Evolutionary conservation across 2,797 vertebrate species (phyloP).

Genomic region (Sarcophilus harrisii): DNA sequence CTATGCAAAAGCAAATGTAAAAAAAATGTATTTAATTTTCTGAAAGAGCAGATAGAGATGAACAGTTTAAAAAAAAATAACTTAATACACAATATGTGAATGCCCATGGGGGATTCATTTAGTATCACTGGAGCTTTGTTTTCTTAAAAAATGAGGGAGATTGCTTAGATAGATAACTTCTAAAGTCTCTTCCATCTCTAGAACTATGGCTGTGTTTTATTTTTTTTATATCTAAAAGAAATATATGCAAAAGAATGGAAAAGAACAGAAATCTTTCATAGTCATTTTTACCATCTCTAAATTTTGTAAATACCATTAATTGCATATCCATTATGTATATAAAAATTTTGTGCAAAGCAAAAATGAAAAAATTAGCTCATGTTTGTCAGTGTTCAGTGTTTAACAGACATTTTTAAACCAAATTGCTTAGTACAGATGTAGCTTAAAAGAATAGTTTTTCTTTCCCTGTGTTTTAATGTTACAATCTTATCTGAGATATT

Average conservation of each 20-base stretch:
- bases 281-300: not conserved
- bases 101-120: not conserved
- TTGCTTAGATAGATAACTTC: too few species aligned
- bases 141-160: not conserved
- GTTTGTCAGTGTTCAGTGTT: not conserved
- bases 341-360: not conserved
- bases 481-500: not conserved
- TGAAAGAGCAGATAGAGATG: not conserved
- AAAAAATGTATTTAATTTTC: not conserved
- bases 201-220: too few species aligned
- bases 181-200: too few species aligned
- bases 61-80: not conserved
- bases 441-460: not conserved
- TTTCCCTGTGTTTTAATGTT: not conserved
- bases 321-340: not conserved
- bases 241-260: not conserved
- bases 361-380: not conserved
- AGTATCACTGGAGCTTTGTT: not conserved
- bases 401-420: not conserved
- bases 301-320: not conserved
- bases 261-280: not conserved
- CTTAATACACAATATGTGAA: not conserved
- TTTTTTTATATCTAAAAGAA: not conserved
- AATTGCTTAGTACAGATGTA: not conserved
- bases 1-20: not conserved